phyloP scores from a whole-genome alignment of 2,797 vertebrate genomes.

The Ciconia nigra region DNA sequence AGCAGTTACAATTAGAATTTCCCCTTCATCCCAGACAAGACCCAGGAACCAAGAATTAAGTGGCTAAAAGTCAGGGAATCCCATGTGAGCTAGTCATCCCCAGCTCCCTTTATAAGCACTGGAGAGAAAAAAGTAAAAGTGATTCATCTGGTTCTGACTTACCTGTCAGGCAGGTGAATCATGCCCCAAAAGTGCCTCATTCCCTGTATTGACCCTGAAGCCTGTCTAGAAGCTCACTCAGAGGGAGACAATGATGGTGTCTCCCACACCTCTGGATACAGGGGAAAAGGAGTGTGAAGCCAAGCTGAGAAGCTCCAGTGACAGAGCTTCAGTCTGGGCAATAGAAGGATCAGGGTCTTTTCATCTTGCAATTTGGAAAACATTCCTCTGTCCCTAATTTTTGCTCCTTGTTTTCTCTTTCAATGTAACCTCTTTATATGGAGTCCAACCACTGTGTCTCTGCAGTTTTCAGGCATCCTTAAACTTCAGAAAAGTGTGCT shows the following conservation, averaged over 20 bases:
- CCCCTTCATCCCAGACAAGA: neutral
- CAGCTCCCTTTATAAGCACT: neutral
- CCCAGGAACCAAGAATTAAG: neutral
- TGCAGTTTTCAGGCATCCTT: neutral
- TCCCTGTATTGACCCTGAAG: neutral
- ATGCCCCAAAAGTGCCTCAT: neutral
- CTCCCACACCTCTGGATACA: neutral
- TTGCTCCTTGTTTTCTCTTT: neutral
- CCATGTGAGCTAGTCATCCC: neutral
- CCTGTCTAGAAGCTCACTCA: neutral
- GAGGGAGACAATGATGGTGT: neutral
- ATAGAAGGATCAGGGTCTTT: neutral
- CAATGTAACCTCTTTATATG: neutral
- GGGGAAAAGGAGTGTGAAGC: neutral
- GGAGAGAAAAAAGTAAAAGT: neutral
- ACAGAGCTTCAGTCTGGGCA: neutral
- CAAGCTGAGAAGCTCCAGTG: neutral
- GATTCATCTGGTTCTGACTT: neutral
- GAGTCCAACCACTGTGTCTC: accelerated
- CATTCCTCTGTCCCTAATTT: neutral
- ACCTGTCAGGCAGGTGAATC: neutral
- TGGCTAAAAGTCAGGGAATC: neutral
- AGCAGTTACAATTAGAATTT: neutral
- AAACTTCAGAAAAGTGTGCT: neutral
- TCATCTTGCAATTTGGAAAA: neutral